phyloP scores from a whole-genome alignment of 1,140 invertebrate species.

The Mamestra configurata region DNA sequence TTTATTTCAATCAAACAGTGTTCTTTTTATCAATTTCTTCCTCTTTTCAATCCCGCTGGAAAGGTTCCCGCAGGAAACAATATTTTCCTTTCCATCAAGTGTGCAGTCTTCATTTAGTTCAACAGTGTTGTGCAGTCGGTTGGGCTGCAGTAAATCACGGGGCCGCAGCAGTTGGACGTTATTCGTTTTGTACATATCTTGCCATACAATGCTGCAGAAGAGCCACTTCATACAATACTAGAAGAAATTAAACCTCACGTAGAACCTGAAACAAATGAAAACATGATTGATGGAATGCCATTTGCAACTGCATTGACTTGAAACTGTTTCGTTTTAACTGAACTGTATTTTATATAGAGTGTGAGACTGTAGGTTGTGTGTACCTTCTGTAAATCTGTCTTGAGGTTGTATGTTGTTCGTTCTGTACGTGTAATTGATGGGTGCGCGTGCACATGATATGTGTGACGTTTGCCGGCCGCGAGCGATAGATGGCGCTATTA shows the following conservation, averaged over 20 bases:
- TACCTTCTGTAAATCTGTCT: background rate
- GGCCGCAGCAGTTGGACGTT: conserved; percentile 34
- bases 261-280: background rate
- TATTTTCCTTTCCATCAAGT: conserved; percentile 7
- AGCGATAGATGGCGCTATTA: conserved; percentile 47
- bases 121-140: conserved; percentile 41
- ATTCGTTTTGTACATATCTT: conserved; percentile 43
- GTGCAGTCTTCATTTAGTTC: conserved; percentile 41
- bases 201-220: background rate
- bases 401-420: conserved; percentile 14
- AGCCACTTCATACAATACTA: background rate
- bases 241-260: background rate
- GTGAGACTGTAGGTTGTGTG: background rate
- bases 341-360: background rate
- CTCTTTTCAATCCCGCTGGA: background rate
- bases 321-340: background rate
- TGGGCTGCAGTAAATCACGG: conserved; percentile 48
- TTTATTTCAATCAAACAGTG: too few species aligned
- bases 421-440: conserved; percentile 49
- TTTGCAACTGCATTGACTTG: too few species aligned
- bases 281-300: background rate
- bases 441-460: conserved; percentile 50
- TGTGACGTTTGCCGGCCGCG: conserved; percentile 21
- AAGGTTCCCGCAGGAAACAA: too few species aligned
- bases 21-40: background rate